These are phyloP conservation scores for Teleogryllus oceanicus DNA, from an alignment of 2,888 invertebrate genomes.

Conservation along the genomic window DNA sequence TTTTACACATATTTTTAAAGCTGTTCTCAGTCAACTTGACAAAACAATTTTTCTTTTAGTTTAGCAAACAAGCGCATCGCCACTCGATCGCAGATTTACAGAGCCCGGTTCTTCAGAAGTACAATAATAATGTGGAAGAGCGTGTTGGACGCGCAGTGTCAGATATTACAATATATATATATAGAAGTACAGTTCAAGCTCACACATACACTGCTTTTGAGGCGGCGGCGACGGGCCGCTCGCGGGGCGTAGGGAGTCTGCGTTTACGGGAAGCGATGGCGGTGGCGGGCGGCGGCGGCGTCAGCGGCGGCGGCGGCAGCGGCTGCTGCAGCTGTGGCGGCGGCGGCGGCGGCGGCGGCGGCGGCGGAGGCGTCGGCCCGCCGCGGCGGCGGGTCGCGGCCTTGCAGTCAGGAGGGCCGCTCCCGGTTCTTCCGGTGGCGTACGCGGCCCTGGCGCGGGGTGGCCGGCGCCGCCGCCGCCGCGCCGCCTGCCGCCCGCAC, in stretches of 20 bases:
- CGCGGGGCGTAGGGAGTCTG: conserved; percentile 1
- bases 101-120: conserved; percentile 18
- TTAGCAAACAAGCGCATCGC: conserved; percentile 11
- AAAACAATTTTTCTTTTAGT: not conserved
- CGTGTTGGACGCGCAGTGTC: not conserved
- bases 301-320: not conserved
- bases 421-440: not conserved
- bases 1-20: conserved; percentile 9
- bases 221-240: not conserved
- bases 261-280: conserved; percentile 2
- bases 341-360: not conserved
- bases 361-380: not conserved
- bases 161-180: conserved; percentile 1
- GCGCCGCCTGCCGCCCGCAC: not conserved
- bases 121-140: not conserved
- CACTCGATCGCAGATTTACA: conserved; percentile 10
- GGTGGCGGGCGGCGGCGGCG: conserved; percentile 1
- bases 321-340: not conserved
- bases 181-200: conserved; percentile 9
- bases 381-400: not conserved
- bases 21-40: conserved; percentile 7
- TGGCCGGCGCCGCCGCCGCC: not conserved
- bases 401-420: not conserved
- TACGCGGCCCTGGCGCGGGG: not conserved
- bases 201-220: not conserved